Evolutionary conservation across 2,113 vertebrate species (phyloP), one percentile per base, ranked within the genome.

Genomic region (Camelus dromedarius): DNA sequence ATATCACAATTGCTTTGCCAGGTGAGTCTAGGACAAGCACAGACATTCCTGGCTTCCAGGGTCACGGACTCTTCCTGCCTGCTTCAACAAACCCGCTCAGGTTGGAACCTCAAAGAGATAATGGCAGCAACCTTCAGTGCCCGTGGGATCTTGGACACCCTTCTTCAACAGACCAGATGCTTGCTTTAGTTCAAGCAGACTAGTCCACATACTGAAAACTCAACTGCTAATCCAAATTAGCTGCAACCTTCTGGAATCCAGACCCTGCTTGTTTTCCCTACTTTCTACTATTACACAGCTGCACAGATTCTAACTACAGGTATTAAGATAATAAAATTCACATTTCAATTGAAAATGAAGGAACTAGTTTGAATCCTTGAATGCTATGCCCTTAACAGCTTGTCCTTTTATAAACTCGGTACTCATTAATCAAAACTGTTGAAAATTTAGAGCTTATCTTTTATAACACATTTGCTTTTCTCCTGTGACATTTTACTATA

Each of bases 1-100:
- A 46, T 80, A 91, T 76, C 76, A 70, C 56, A 86, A 93, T 66
- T 94, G 35, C 85, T 94, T 87, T 79, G 67, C 85, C 84, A 92
- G 81, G 58, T 93, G 79, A 58, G 8, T 56, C 80, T 82, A 89
- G 60, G 64, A 97, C 67, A 90, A 89, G 87, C 35, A n/a, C 38
- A 97, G 75, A 83, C 20, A 18, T 38, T 18, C 32, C n/a, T 62
- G 60, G 84, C 54, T 91, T 86, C 6, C 35, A 42, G 42, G 12
- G 13, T 64, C 70, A 70, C 15, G 24, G 35, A 64, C 10, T 91
- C 62, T 76, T 60, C 56, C 35, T 30, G 26, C 15, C 11, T 72
- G 5, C 58, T 87, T 38, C 30, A 81, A 82, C 7, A 81, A 70
- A 52, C 22, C 54, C 26, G 32, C 54, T 22, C n/a, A 69, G 58